Conservation (phyloP, 2,888 invertebrate genomes). For the Thymelicus lineola region DNA sequence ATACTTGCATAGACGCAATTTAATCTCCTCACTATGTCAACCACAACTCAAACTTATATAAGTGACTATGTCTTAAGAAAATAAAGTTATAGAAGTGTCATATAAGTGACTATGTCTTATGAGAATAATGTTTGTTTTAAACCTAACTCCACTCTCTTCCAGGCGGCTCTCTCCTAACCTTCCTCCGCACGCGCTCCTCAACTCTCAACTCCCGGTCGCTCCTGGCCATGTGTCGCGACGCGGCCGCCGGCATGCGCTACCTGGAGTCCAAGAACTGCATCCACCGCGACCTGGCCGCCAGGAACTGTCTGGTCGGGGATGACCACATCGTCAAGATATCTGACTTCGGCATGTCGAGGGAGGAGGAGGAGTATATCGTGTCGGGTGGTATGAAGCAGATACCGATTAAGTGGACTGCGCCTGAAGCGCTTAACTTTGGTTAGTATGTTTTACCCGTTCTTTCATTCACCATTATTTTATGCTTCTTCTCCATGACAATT, state of each 20-base stretch:
- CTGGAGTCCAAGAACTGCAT: constrained; percentile 98
- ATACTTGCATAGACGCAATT: no score
- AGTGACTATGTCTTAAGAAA: no score
- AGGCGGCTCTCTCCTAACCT: constrained; percentile 96
- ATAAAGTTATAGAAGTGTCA: no score
- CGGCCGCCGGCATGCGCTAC: constrained; percentile 97
- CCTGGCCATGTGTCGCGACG: constrained; percentile 96
- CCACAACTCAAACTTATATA: no score
- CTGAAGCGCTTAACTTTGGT: constrained; percentile 98
- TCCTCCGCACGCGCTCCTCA: constrained; percentile 91
- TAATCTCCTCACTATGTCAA: no score
- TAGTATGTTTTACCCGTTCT: constrained; percentile 46
- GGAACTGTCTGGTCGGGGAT: constrained; percentile 96
- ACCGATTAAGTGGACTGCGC: constrained; percentile 99
- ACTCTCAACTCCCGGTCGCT: constrained; percentile 87
- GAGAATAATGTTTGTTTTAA: no score
- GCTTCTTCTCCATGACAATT: no score
- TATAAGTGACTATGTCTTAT: no score
- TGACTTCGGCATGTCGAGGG: constrained; percentile 98
- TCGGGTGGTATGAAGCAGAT: constrained; percentile 99
- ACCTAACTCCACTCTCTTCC: constrained; percentile 33
- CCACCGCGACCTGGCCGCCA: constrained; percentile 97
- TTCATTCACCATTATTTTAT: no score
- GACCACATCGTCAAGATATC: constrained; percentile 97
- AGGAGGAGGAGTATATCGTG: constrained; percentile 98